These are phyloP conservation scores for Celastrina argiolus DNA, from an alignment of 2,888 invertebrate species.

Conservation along the genomic window DNA sequence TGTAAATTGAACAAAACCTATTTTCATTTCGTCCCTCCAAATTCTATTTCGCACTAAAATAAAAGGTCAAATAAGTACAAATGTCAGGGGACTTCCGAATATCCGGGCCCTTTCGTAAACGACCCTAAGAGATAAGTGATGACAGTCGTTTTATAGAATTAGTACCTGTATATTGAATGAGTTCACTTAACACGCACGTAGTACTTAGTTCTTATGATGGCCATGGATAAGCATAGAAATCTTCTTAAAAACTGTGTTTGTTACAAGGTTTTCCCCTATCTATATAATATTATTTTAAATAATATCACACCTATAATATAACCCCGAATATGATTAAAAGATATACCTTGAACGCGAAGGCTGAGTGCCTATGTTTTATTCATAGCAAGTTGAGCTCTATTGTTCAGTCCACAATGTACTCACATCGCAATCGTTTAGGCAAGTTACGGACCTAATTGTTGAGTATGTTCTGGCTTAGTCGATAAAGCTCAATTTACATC, in stretches of 20 bases:
- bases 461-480: no score
- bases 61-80: conserved; percentile 11
- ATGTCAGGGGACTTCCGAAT: background rate
- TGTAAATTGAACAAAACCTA: conserved; percentile 51
- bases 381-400: no score
- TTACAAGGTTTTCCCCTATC: no score
- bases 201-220: background rate
- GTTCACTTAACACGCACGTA: background rate
- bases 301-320: no score
- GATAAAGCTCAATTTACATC: no score
- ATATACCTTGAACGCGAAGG: no score
- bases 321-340: no score
- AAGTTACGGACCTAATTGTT: no score
- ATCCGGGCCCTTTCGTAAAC: background rate
- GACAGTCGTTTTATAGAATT: conserved; percentile 8
- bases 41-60: conserved; percentile 55
- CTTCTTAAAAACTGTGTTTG: background rate
- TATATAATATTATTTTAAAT: no score
- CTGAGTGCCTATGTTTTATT: no score
- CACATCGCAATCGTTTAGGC: no score
- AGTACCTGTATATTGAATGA: background rate
- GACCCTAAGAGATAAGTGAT: background rate
- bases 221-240: background rate
- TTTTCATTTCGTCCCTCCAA: conserved; percentile 54
- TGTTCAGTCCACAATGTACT: no score